Conservation (phyloP, 2,888 invertebrate genomes). For the Leucophora obtusa region DNA sequence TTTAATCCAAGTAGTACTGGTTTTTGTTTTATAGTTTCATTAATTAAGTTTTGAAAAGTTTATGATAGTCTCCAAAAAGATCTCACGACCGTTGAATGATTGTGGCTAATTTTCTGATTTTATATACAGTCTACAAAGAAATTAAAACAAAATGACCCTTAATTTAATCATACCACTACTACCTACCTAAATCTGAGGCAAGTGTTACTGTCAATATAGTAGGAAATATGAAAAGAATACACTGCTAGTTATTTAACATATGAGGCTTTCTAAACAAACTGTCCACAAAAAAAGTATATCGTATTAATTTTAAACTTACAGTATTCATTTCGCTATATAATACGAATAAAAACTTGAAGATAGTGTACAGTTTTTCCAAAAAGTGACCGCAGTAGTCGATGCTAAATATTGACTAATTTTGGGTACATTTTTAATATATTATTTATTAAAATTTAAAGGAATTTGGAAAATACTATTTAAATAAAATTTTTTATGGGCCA, state of each 20-base stretch:
- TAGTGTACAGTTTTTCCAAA: too few relatives aligned
- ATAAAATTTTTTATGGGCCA: too few relatives aligned
- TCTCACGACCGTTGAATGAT: constrained; percentile 56
- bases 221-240: background rate
- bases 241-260: background rate
- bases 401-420: too few relatives aligned
- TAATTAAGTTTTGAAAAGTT: constrained; percentile 56
- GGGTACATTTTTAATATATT: too few relatives aligned
- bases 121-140: constrained; percentile 21
- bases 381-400: too few relatives aligned
- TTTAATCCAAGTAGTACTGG: constrained; percentile 42
- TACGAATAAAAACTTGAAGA: too few relatives aligned
- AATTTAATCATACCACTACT: background rate
- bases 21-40: constrained; percentile 60
- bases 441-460: too few relatives aligned
- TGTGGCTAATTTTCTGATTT: constrained; percentile 52
- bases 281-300: too few relatives aligned
- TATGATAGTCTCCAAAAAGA: constrained; percentile 51
- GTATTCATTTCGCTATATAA: too few relatives aligned
- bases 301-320: too few relatives aligned
- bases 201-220: constrained; percentile 43
- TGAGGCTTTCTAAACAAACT: too few relatives aligned
- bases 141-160: background rate
- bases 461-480: too few relatives aligned
- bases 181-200: constrained; percentile 27